Conservation (phyloP, 2,888 invertebrate species). For the Hemistola chrysoprasaria region DNA sequence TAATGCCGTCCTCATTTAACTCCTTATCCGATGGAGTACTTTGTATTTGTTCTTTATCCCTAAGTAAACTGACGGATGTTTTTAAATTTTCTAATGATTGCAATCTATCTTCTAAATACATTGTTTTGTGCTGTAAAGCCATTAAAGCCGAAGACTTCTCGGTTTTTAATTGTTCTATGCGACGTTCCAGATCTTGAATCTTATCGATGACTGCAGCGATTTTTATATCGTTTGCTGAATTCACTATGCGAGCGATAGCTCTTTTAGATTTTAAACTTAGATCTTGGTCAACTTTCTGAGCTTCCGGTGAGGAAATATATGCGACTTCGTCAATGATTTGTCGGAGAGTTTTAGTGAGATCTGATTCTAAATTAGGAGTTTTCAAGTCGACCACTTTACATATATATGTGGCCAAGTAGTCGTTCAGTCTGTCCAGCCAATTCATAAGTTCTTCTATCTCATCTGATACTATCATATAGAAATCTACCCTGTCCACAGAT, state of each 20-base stretch:
- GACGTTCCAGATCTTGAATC: conserved; percentile 35
- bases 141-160: conserved; percentile 31
- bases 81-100: conserved; percentile 39
- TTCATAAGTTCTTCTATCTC: conserved; percentile 46
- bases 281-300: conserved; percentile 19
- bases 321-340: conserved; percentile 36
- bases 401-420: conserved; percentile 37
- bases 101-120: conserved; percentile 43
- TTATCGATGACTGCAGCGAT: conserved; percentile 34
- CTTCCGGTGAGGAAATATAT: conserved; percentile 19
- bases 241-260: conserved; percentile 7
- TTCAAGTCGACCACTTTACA: conserved; percentile 33
- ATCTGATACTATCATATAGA: conserved; percentile 29
- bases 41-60: conserved; percentile 8
- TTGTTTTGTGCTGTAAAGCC: conserved; percentile 40
- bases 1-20: conserved; percentile 14
- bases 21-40: background rate
- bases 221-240: conserved; percentile 28
- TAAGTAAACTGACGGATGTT: conserved; percentile 29
- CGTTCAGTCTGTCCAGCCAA: conserved; percentile 44
- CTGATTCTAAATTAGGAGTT: conserved; percentile 22
- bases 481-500: conserved; percentile 41
- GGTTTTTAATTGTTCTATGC: conserved; percentile 30
- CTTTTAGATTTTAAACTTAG: conserved; percentile 14
- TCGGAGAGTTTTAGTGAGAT: conserved; percentile 35